Evolutionary conservation across 2,797 vertebrate genomes (phyloP).

Genomic region (Zalophus californianus): DNA sequence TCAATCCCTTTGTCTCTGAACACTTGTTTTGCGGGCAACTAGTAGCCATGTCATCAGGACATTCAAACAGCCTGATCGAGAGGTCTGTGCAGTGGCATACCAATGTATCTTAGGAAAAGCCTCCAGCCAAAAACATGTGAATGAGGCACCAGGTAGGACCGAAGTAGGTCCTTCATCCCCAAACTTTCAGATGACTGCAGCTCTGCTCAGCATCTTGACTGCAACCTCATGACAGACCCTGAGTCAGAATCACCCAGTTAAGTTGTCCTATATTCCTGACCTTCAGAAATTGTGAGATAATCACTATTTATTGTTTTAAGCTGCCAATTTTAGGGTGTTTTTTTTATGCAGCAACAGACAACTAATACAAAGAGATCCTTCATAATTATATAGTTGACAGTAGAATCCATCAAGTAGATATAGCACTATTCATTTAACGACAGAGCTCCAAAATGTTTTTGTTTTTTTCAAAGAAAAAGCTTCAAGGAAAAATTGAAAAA

Average conservation of each 20-base stretch:
- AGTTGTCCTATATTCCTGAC: background rate
- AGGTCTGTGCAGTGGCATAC: background rate
- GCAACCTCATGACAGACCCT: background rate
- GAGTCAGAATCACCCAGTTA: background rate
- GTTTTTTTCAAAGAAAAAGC: background rate
- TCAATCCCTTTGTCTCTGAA: background rate
- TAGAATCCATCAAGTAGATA: background rate
- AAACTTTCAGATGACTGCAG: background rate
- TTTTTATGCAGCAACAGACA: background rate
- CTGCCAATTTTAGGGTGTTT: background rate
- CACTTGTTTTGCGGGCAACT: background rate
- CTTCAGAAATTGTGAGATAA: background rate
- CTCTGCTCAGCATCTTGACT: background rate
- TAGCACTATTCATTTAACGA: background rate
- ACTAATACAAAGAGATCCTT: background rate
- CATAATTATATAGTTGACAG: background rate
- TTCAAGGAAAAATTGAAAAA: background rate
- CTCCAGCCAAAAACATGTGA: background rate
- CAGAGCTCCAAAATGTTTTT: background rate
- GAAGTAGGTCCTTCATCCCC: background rate
- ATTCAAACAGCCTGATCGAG: background rate
- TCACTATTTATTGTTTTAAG: background rate
- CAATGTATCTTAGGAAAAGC: background rate
- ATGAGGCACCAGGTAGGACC: background rate
- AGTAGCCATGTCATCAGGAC: background rate